phyloP scores from a whole-genome alignment of 2,113 vertebrate genomes.

The Diadophis punctatus region DNA sequence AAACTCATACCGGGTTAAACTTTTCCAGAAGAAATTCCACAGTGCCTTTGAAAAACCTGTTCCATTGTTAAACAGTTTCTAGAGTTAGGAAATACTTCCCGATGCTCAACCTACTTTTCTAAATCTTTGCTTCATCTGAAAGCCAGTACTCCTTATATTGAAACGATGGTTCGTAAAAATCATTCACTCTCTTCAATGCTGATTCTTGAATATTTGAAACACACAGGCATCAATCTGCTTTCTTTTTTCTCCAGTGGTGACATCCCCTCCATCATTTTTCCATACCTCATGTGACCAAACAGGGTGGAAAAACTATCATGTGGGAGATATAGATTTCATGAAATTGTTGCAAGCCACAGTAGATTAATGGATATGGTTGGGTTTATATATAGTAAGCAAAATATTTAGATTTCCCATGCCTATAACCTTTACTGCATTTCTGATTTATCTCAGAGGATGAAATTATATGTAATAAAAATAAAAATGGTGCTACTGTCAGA shows the following conservation, averaged over 20 bases:
- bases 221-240: not conserved
- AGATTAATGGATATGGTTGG: not conserved
- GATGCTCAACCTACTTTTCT: not conserved
- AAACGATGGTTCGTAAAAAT: not conserved
- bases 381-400: not conserved
- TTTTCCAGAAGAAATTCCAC: not conserved
- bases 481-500: not conserved
- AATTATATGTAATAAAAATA: constrained; percentile 1
- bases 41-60: not conserved
- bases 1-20: not conserved
- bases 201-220: not conserved
- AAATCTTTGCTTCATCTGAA: not conserved
- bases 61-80: not conserved
- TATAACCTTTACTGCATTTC: not conserved
- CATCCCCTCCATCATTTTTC: not conserved
- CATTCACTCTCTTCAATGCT: not conserved
- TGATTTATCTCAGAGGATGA: not conserved
- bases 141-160: not conserved
- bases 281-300: not conserved
- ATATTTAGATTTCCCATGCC: not conserved
- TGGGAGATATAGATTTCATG: not conserved
- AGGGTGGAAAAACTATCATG: not conserved
- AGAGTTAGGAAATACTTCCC: not conserved
- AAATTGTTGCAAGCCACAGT: not conserved
- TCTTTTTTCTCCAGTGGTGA: not conserved